Conservation (phyloP, 2,797 vertebrate genomes). For the Spea hammondii region DNA sequence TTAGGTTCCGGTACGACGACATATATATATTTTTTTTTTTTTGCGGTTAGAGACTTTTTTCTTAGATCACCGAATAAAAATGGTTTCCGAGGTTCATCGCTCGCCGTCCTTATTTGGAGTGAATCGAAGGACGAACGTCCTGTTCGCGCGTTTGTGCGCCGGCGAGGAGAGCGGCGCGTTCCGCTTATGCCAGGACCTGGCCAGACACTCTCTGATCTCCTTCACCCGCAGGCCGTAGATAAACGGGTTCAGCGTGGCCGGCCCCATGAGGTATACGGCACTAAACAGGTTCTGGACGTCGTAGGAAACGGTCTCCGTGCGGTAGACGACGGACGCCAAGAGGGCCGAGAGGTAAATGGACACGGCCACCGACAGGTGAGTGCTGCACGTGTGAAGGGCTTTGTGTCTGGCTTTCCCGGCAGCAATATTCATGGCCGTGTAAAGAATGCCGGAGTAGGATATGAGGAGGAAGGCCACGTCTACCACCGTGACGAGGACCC, state of each 20-base stretch:
- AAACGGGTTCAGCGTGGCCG: slow-evolving; percentile 13
- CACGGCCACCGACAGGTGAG: slow-evolving; percentile 52
- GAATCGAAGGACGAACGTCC: not conserved
- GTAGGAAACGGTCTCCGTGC: slow-evolving; percentile 25
- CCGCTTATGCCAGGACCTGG: not conserved
- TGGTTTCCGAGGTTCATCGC: not conserved
- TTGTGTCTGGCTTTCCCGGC: slow-evolving; percentile 40
- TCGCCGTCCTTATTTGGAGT: not conserved
- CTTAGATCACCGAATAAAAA: too few species aligned
- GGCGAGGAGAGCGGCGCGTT: not conserved
- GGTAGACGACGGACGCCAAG: slow-evolving; percentile 50
- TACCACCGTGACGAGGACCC: slow-evolving; percentile 39
- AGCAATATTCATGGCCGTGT: slow-evolving; percentile 38
- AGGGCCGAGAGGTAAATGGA: slow-evolving; percentile 44
- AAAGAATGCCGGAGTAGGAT: slow-evolving; percentile 54
- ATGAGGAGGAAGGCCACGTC: slow-evolving; percentile 51
- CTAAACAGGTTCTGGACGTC: slow-evolving; percentile 51
- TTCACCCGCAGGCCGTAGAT: slow-evolving; percentile 29
- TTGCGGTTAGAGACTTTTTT: too few species aligned
- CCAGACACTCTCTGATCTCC: slow-evolving; percentile 21
- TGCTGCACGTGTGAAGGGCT: slow-evolving; percentile 54
- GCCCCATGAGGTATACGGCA: slow-evolving; percentile 15
- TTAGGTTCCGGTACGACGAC: too few species aligned
- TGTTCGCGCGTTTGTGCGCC: not conserved
- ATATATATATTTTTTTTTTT: too few species aligned